Evolutionary conservation across 2,113 vertebrate species (phyloP).

Genomic region (Tragelaphus strepsiceros): DNA sequence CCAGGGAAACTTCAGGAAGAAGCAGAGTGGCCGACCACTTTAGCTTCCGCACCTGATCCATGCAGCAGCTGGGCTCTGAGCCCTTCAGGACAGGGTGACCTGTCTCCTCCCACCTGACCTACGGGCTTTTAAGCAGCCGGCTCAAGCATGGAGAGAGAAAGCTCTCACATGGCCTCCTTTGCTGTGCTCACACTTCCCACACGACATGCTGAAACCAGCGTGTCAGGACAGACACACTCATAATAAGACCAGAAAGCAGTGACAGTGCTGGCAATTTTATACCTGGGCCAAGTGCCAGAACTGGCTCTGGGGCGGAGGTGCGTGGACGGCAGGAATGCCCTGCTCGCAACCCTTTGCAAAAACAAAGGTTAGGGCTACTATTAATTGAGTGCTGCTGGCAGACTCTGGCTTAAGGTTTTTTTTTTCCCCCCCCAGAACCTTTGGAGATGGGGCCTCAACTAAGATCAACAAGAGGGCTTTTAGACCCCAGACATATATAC

Average conservation of each 20-base stretch:
- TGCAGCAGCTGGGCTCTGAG: not conserved
- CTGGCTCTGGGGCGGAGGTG: not conserved
- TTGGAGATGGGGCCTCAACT: not conserved
- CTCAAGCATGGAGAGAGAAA: not conserved
- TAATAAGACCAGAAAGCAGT: not conserved
- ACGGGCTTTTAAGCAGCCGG: not conserved
- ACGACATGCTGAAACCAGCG: not conserved
- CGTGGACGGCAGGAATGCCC: not conserved
- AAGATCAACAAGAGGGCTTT: not conserved
- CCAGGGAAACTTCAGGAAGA: not conserved
- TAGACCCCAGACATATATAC: not conserved
- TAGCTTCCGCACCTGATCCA: not conserved
- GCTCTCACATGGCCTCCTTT: not conserved
- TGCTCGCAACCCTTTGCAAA: not conserved
- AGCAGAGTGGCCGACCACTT: not conserved
- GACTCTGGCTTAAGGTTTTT: not conserved
- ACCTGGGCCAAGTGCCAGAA: not conserved
- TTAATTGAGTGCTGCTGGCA: not conserved
- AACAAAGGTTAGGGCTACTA: not conserved
- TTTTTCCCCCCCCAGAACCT: not conserved
- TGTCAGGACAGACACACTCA: not conserved
- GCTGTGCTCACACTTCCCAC: not conserved
- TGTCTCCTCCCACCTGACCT: not conserved
- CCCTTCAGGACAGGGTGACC: not conserved
- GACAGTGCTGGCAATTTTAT: not conserved